Base-by-base conservation (phyloP, 2,797 vertebrate species). In the Thaleichthys pacificus region DNA sequence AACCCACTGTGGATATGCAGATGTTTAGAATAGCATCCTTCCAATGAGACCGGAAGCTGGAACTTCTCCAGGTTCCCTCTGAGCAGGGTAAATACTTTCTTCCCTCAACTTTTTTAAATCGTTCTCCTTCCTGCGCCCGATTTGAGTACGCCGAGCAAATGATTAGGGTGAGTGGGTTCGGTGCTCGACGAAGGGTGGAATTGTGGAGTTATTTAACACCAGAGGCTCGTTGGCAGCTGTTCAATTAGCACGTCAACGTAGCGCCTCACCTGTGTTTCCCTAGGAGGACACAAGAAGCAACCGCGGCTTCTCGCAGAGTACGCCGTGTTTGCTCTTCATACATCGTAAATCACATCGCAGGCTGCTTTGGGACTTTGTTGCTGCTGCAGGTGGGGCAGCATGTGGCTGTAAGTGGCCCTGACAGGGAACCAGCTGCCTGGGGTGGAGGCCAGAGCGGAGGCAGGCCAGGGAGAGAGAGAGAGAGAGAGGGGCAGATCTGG, bases 381-480 rank as follows among this genome's bases (percentile, higher is more conserved):
- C 38, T 42, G 70, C 69, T 78, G 65, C 81, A 85, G 83, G 84
- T 87, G 83, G 78, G 77, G 78, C 71, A 81, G 82, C 86, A 87
- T 82, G 83, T 87, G 83, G 73, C 68, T 11, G 47, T 79, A 70
- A 79, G 85, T 65, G 72, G 71, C 72, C 66, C 80, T 82, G 80
- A 74, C 78, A 70, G 68, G 69, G 68, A 85, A 26, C 61, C 78
- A 73, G 76, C 82, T 79, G 85, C 64, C 71, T 80, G 49, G 70
- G 73, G 73, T 77, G 74, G 70, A 54, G 17, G 51, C 51, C 51
- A 54, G 51, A 17, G 51, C 19, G 17, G 51, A 15, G 51, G 14
- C 17, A 19, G 51, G 51, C 51, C 51, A 54, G 17, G 51, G 51
- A 6, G 51, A 54, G 47, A 8, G 14, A 3, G 6, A 24, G 24